These are phyloP conservation scores for Caracal caracal DNA, from an alignment of 2,113 vertebrate genomes.

Conservation along the genomic window DNA sequence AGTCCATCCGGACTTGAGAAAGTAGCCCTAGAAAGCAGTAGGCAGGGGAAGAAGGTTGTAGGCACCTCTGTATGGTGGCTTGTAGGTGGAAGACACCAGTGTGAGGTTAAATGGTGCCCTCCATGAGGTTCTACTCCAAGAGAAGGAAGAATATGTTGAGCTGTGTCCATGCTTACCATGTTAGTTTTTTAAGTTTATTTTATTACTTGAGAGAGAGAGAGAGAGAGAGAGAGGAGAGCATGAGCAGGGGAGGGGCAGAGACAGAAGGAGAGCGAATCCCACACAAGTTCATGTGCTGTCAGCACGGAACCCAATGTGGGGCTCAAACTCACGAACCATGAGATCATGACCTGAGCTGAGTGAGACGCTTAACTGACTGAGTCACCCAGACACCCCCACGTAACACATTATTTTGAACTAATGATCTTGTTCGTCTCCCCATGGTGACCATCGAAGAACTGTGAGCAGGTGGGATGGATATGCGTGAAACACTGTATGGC, in stretches of 20 bases:
- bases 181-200: neutral
- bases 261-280: too few relatives aligned
- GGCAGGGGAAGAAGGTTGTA: neutral
- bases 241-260: too few relatives aligned
- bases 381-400: too few relatives aligned
- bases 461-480: neutral
- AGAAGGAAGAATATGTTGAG: neutral
- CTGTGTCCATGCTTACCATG: too few relatives aligned
- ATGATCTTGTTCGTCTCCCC: neutral
- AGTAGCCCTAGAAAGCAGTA: neutral
- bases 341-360: too few relatives aligned
- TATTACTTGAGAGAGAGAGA: too few relatives aligned
- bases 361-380: too few relatives aligned
- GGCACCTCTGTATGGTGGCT: neutral
- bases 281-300: too few relatives aligned
- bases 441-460: too few relatives aligned
- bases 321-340: too few relatives aligned
- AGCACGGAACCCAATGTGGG: too few relatives aligned
- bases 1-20: neutral
- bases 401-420: neutral
- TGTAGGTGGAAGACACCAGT: neutral
- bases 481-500: accelerated
- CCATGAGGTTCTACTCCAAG: neutral
- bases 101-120: neutral
- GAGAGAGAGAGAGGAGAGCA: too few relatives aligned